Percentiles rank a stretch among this genome's conserved stretches.
Evolutionary conservation across 2,113 vertebrate species (phyloP).

Genomic region (Sciurus niger): DNA sequence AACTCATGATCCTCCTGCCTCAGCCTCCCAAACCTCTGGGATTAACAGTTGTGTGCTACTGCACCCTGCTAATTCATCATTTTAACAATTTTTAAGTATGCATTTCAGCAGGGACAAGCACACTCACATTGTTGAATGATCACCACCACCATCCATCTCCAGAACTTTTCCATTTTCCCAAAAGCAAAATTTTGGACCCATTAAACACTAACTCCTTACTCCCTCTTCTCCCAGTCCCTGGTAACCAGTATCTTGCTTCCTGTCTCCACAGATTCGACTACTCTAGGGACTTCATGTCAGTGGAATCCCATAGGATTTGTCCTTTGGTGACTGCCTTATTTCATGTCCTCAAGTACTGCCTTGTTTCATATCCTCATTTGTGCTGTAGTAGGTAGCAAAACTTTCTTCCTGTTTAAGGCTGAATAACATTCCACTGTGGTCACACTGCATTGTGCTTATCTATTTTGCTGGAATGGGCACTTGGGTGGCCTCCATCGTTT

Average conservation of each 20-base stretch:
- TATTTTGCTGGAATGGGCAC: too few relatives aligned
- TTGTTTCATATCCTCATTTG: neutral
- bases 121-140: neutral
- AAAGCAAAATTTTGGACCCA: neutral
- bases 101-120: neutral
- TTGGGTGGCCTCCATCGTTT: neutral
- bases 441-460: neutral
- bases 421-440: neutral
- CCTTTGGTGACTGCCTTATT: neutral
- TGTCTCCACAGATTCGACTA: neutral
- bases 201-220: neutral
- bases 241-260: neutral
- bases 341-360: neutral
- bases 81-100: neutral
- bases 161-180: neutral
- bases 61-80: too few relatives aligned
- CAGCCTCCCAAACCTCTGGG: too few relatives aligned
- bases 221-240: neutral
- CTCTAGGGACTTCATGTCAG: too few relatives aligned
- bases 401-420: neutral
- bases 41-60: too few relatives aligned
- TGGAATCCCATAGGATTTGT: fast-evolving
- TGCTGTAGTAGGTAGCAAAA: neutral
- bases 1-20: too few relatives aligned
- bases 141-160: neutral